Conservation (phyloP, 2,113 vertebrate genomes). For the Laticauda laticaudata region DNA sequence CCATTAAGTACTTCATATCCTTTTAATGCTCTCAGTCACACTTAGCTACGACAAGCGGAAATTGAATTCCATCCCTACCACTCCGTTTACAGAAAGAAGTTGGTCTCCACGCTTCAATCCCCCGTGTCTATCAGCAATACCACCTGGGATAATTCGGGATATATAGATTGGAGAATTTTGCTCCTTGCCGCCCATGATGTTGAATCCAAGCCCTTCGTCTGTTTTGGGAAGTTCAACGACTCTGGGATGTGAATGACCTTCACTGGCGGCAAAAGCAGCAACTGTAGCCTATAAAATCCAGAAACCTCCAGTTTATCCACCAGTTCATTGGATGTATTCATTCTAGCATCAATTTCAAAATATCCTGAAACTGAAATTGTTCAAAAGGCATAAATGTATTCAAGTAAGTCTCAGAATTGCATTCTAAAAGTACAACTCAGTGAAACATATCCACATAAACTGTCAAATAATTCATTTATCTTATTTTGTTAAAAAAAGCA, state of each 20-base stretch:
- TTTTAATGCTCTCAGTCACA: constrained; percentile 55
- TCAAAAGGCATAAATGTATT: not conserved
- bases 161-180: constrained; percentile 99
- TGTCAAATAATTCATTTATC: not conserved
- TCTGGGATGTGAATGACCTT: constrained; percentile 95
- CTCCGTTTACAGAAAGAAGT: constrained; percentile 95
- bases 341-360: not conserved
- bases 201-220: constrained; percentile 96
- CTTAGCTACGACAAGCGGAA: constrained; percentile 49
- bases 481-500: not conserved
- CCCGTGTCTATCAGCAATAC: constrained; percentile 93
- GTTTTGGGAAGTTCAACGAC: constrained; percentile 98
- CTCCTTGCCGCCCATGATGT: constrained; percentile 99
- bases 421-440: not conserved
- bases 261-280: constrained; percentile 96
- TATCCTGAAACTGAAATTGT: not conserved
- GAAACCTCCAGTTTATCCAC: constrained; percentile 15
- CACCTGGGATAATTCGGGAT: constrained; percentile 95
- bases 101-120: constrained; percentile 96
- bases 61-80: constrained; percentile 77
- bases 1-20: not conserved
- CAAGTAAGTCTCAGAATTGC: not conserved
- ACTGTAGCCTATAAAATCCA: constrained; percentile 85
- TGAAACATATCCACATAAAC: not conserved
- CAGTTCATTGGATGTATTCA: not conserved